Base-by-base conservation (phyloP, 2,113 vertebrate species). In the Ellobius talpinus region DNA sequence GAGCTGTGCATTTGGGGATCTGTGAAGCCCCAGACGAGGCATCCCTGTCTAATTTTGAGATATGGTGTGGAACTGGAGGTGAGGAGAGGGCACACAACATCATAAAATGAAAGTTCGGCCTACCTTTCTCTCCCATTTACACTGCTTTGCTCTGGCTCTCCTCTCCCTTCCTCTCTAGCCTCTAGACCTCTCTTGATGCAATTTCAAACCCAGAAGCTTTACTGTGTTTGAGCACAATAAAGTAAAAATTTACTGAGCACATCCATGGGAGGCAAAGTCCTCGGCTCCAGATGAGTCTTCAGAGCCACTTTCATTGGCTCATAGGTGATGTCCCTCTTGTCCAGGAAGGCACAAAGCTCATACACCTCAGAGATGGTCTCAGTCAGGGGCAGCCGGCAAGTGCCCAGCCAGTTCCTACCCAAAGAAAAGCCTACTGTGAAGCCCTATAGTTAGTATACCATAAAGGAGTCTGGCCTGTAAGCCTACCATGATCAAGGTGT, bases 331-430 rank as follows among this genome's bases (percentile, higher is more conserved):
- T 98, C 98, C 88, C 94, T 98, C 96, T 97, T 95, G 96, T 98
- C 98, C 97, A 98, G 96, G 95, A 98, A 98, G 70, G 98, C 96
- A 95, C 98, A 98, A 50, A 98, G 97, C 50, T 98, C 98, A 8
- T 97, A 94, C 4, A 98, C 97, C 95, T 99, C 98, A 10, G 97
- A 98, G 76, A 96, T 96, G 19, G 94, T 98, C 94, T 98, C 97
- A 0, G 97, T 98, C 91, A 98, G 96, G 16, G 98, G 98, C 66
- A 99, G 97, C 2, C 29, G 39, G 87, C 97, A 98, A 73, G 97
- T 99, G 72, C 98, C 98, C 84, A 99, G 78, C 98, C 98, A 99
- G 68, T 98, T 98, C 98, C 98, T 99, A 87, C 31, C 65, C 36
- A 96, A 90, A 96, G 86, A 17, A 97, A 87, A 95, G 86, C 61